Percentiles rank a stretch among this genome's conserved stretches.
Conservation (phyloP, 2,888 invertebrate genomes). For the Brachypalpus laphriformis region DNA sequence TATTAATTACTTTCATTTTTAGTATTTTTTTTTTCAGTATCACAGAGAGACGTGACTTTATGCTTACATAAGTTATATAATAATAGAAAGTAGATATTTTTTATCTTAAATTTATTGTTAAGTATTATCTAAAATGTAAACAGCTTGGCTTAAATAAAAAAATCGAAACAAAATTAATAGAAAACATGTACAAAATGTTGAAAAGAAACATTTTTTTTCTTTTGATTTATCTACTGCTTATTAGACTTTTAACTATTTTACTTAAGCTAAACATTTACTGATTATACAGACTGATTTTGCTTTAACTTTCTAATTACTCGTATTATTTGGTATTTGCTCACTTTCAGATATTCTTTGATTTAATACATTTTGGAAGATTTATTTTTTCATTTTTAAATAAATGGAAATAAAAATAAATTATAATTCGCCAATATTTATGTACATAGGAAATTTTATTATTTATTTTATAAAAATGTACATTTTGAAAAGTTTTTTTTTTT, state of each 20-base stretch:
- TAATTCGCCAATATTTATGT: slow-evolving; percentile 30
- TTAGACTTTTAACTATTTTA: slow-evolving; percentile 5
- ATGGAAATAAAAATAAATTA: slow-evolving; percentile 37
- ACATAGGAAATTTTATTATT: background rate
- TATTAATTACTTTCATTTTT: slow-evolving; percentile 32
- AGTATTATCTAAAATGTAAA: slow-evolving; percentile 35
- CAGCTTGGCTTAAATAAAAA: slow-evolving; percentile 15
- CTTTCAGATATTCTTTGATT: slow-evolving; percentile 37
- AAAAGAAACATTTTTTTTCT: background rate
- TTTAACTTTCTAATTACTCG: slow-evolving; percentile 11
- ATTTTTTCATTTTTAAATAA: slow-evolving; percentile 22
- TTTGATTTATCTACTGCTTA: slow-evolving; percentile 19
- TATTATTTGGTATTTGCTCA: slow-evolving; percentile 40
- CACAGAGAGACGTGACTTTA: slow-evolving; percentile 82
- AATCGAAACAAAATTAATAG: background rate
- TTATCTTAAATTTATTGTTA: slow-evolving; percentile 24
- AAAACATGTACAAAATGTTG: slow-evolving; percentile 27
- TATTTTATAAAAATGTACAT: background rate
- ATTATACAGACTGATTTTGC: slow-evolving; percentile 18
- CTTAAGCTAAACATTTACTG: slow-evolving; percentile 34
- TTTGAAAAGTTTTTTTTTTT: background rate
- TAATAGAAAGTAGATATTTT: slow-evolving; percentile 60
- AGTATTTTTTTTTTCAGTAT: slow-evolving; percentile 77
- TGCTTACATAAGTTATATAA: slow-evolving; percentile 67
- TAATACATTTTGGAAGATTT: slow-evolving; percentile 48